Evolutionary conservation across 2,113 vertebrate species (phyloP).

Genomic region (Salminus brasiliensis): DNA sequence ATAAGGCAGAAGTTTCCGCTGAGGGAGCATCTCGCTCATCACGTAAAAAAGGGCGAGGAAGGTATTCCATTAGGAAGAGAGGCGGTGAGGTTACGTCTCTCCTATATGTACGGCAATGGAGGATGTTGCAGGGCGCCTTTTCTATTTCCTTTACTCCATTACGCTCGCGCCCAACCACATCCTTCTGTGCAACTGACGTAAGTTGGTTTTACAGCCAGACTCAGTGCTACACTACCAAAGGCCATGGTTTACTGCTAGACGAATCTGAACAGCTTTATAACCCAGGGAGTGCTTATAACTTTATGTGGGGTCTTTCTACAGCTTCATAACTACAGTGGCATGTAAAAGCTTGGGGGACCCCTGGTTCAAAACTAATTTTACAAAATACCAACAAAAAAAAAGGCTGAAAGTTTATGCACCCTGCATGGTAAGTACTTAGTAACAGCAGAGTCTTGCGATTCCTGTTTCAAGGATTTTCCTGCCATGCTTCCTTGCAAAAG

Average conservation of each 20-base stretch:
- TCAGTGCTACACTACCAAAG: not conserved
- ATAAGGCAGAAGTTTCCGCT: conserved; percentile 72
- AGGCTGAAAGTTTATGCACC: too few relatives aligned
- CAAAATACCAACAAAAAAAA: too few relatives aligned
- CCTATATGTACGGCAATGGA: conserved; percentile 55
- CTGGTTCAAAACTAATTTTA: too few relatives aligned
- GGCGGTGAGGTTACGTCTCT: conserved; percentile 54
- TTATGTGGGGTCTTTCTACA: conserved; percentile 62
- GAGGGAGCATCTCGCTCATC: conserved; percentile 53
- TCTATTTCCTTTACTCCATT: conserved; percentile 78
- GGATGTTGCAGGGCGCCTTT: conserved; percentile 67
- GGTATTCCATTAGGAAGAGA: conserved; percentile 76
- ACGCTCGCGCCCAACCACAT: conserved; percentile 74
- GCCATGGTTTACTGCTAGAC: not conserved
- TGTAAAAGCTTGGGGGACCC: too few relatives aligned
- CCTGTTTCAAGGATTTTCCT: too few relatives aligned
- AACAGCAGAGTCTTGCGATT: too few relatives aligned
- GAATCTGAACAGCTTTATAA: too few relatives aligned
- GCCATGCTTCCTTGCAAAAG: too few relatives aligned
- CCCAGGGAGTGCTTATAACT: too few relatives aligned
- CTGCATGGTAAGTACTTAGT: too few relatives aligned
- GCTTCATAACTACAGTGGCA: too few relatives aligned
- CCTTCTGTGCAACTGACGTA: conserved; percentile 8
- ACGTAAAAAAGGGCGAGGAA: conserved; percentile 60
- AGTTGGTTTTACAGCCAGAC: not conserved